Conservation (phyloP, 64 coral and sea anemone genomes). For the Stichodactyla helianthus region DNA sequence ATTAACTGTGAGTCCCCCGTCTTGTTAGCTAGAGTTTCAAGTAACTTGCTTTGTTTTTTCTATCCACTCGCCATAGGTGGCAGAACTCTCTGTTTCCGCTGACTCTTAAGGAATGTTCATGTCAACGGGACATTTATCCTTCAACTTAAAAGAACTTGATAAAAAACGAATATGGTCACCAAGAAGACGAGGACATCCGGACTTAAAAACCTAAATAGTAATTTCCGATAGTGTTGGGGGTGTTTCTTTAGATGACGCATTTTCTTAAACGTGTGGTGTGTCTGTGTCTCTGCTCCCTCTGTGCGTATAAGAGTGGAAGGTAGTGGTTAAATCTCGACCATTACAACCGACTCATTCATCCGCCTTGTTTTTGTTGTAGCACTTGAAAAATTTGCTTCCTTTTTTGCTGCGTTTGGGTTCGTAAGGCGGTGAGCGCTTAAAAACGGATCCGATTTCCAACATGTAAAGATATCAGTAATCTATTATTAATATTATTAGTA, state of each 20-base stretch:
- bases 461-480: too few species aligned
- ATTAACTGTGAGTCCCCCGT: not conserved
- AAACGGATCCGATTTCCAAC: too few species aligned
- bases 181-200: not conserved
- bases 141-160: not conserved
- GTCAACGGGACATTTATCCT: not conserved
- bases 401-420: not conserved
- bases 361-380: not conserved
- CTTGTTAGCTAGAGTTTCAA: slow-evolving; percentile 4
- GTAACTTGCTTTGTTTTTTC: not conserved
- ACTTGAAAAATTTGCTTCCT: not conserved
- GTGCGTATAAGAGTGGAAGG: not conserved
- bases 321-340: not conserved
- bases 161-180: not conserved
- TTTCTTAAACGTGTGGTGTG: not conserved
- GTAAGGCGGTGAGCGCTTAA: too few species aligned
- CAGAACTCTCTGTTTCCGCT: not conserved
- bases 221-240: not conserved
- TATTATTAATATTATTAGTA: too few species aligned
- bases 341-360: not conserved
- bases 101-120: not conserved
- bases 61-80: not conserved
- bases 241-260: not conserved
- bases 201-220: not conserved
- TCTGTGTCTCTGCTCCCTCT: not conserved